Evolutionary conservation across 2,888 invertebrate species (phyloP).

Genomic region (Temnothorax unifasciatus): DNA sequence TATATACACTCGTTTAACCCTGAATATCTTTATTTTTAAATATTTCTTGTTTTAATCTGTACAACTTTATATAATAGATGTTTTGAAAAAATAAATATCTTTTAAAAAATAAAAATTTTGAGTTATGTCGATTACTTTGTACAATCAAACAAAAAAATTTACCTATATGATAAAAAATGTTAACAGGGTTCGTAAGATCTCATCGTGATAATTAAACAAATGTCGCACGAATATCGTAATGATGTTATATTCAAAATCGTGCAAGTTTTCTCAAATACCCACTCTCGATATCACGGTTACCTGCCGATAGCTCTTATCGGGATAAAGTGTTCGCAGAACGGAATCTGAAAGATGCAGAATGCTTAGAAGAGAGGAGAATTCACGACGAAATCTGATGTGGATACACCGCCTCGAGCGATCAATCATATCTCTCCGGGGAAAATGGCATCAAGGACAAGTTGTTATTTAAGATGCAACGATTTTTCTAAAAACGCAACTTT

Average conservation of each 20-base stretch:
- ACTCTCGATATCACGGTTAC: background rate
- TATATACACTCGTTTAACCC: background rate
- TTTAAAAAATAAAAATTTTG: background rate
- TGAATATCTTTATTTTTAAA: background rate
- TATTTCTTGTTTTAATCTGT: background rate
- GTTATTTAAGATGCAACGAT: background rate
- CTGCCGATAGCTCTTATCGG: conserved; percentile 8
- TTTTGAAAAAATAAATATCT: background rate
- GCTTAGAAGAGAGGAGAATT: conserved; percentile 3
- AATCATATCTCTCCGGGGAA: conserved; percentile 7
- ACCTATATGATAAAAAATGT: background rate
- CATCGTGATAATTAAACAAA: background rate
- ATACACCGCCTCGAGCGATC: conserved; percentile 31
- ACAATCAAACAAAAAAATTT: background rate
- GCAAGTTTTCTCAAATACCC: background rate
- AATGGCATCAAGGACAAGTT: background rate
- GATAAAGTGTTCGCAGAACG: background rate
- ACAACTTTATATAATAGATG: background rate
- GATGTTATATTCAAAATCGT: background rate
- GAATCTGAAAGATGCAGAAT: background rate
- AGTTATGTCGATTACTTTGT: background rate
- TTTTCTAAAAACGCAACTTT: background rate
- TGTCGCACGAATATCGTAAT: background rate
- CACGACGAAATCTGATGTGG: background rate
- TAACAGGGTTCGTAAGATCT: background rate